A percentile compares a stretch with the other conserved stretches of the same genome.
phyloP scores from a whole-genome alignment of 2,888 invertebrate genomes.

The Trissoscelio sp. region DNA sequence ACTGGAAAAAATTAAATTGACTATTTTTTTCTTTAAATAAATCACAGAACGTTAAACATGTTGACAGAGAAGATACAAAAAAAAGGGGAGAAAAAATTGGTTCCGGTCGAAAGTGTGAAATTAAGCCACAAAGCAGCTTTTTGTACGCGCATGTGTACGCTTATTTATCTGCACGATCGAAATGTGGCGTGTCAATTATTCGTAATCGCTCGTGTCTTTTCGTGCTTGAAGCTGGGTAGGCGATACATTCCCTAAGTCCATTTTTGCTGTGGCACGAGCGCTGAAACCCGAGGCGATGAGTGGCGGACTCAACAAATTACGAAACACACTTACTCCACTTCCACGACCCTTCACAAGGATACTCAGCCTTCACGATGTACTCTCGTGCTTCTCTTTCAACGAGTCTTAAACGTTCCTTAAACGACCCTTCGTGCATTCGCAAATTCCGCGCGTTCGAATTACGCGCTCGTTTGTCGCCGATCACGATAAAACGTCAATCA shows the following conservation, averaged over 20 bases:
- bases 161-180: constrained; percentile 50
- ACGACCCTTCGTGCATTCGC: constrained; percentile 49
- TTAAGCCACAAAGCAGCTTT: constrained; percentile 11
- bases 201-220: constrained; percentile 35
- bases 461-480: constrained; percentile 44
- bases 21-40: constrained; percentile 8
- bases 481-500: constrained; percentile 37
- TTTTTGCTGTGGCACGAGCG: constrained; percentile 62
- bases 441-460: constrained; percentile 41
- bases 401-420: constrained; percentile 61
- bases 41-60: constrained; percentile 1
- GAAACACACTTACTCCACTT: constrained; percentile 73
- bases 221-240: constrained; percentile 17
- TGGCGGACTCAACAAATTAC: constrained; percentile 73
- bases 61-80: background rate
- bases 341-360: constrained; percentile 67
- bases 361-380: constrained; percentile 57
- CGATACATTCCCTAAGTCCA: constrained; percentile 30
- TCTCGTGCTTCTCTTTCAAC: constrained; percentile 53
- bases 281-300: constrained; percentile 70
- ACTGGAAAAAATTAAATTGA: too few relatives aligned
- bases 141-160: constrained; percentile 22
- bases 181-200: constrained; percentile 56
- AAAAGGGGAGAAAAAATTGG: background rate
- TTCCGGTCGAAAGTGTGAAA: constrained; percentile 38